Base-by-base conservation (phyloP, 2,113 vertebrate species). In the Campylomormyrus tamandua region DNA sequence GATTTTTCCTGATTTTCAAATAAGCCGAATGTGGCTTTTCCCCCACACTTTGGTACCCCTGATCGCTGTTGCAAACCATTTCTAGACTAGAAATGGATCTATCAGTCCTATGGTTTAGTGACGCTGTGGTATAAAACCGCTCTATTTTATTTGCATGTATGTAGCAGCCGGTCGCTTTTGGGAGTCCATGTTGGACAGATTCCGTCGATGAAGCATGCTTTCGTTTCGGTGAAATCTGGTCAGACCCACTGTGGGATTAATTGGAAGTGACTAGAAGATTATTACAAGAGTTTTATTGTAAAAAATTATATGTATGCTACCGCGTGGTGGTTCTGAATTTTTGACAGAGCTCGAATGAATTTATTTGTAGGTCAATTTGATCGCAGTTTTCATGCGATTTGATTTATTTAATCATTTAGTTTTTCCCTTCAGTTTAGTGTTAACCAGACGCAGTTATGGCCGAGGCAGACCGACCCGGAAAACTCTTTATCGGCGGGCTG, bases 401-500 rank as follows among this genome's bases (percentile, higher is more conserved):
- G 46, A 48, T 5, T 46, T 35, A 24, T 45, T 45, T 21, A 5
- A 19, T 53, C 17, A 53, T 45, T 24, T 24, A 21, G 6, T 42
- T 39, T 13, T 19, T 4, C n/a, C 62, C 0, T 56, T 42, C 35
- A 53, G 85, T 52, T 19, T n/a, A n/a, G 42, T 45, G 13, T 24
- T 50, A n/a, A 35, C 39, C 88, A 56, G 52, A 42, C n/a, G 21
- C 19, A 89, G 93, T 77, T 56, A 99, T 99, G 98, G 98, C 98
- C 87, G 98, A 99, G 94, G 98, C 98, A 83, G 98, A 99, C 95
- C 96, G 97, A 93, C 98, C 98, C 2, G 98, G 98, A 89, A 99
- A 99, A 87, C 97, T 99, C 45, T 99, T 99, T 92, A 98, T 99
- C 91, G 98, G 98, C 10, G 98, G 98, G 11, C 95, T 99, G 90